phyloP scores from a whole-genome alignment of 2,113 vertebrate species.

The Jaculus jaculus region DNA sequence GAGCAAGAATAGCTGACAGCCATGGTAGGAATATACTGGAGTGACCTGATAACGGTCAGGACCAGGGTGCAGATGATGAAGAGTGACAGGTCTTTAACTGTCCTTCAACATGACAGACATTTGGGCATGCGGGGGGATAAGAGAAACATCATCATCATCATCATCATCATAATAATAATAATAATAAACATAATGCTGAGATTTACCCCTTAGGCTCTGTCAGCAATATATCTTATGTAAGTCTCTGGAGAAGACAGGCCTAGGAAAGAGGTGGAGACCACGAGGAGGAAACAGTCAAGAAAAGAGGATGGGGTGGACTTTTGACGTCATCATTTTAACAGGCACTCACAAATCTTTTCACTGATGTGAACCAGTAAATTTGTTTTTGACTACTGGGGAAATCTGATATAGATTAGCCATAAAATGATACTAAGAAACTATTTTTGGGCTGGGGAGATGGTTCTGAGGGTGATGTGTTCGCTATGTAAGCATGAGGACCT shows the following conservation, averaged over 20 bases:
- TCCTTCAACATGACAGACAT: background rate
- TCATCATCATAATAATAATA: no score
- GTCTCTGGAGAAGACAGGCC: background rate
- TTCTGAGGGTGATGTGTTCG: no score
- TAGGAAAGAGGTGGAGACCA: no score
- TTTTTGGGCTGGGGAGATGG: background rate
- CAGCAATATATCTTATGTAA: background rate
- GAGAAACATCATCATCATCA: no score
- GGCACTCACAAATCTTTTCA: background rate
- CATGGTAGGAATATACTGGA: background rate
- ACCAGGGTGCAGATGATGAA: background rate
- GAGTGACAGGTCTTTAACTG: background rate
- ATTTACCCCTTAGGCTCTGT: background rate
- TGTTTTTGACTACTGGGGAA: background rate
- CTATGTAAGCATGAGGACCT: no score
- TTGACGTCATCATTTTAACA: background rate
- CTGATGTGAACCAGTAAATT: background rate
- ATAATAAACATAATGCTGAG: background rate
- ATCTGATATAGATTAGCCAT: background rate
- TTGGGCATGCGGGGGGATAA: background rate
- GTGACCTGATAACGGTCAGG: background rate
- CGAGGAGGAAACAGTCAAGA: background rate
- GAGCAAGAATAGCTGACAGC: background rate
- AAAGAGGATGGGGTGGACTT: background rate
- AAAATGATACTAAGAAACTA: constrained; percentile 29